phyloP scores from a whole-genome alignment of 2,113 vertebrate species.

The Nibea albiflora region DNA sequence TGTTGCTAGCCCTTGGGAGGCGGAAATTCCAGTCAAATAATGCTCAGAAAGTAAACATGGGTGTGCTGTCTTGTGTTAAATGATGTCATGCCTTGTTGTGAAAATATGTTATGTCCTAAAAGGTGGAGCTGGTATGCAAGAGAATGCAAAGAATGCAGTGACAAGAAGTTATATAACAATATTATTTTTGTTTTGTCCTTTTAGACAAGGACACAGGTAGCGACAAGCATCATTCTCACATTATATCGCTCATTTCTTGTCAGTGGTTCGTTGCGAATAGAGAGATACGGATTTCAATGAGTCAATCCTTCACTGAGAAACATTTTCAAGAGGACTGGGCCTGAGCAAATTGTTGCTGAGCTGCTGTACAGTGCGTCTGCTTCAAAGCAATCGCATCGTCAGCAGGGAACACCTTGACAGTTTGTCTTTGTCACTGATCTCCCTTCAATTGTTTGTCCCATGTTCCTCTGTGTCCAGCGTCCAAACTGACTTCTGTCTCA shows the following conservation, averaged over 20 bases:
- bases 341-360: neutral
- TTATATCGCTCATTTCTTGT: neutral
- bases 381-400: constrained; percentile 2
- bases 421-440: constrained; percentile 30
- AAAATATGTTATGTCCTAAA: neutral
- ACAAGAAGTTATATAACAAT: neutral
- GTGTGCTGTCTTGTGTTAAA: neutral
- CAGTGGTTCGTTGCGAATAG: neutral
- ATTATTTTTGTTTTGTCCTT: neutral
- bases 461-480: constrained; percentile 18
- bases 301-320: neutral
- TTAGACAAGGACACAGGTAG: neutral
- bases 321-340: neutral
- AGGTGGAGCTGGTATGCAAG: neutral
- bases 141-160: neutral
- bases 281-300: neutral
- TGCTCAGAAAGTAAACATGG: neutral
- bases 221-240: neutral
- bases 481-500: constrained; percentile 25
- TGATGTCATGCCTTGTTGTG: neutral
- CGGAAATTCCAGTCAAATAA: neutral
- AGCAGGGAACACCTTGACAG: neutral
- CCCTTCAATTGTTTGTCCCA: constrained; percentile 9
- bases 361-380: neutral
- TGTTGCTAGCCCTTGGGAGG: neutral